Conservation (phyloP, 2,888 invertebrate genomes). For the Tipula confusa region DNA sequence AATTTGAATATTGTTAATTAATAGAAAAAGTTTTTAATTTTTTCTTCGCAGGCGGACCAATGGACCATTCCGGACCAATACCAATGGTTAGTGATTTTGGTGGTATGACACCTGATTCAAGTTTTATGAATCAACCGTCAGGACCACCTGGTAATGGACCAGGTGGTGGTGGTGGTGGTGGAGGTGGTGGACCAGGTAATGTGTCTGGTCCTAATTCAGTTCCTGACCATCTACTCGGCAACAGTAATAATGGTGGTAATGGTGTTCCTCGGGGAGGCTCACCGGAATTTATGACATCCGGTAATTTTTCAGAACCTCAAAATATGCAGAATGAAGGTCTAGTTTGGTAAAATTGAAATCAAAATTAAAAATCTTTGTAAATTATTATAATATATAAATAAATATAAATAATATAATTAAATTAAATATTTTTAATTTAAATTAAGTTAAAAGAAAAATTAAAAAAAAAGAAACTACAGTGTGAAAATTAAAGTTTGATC, state of each 20-base stretch:
- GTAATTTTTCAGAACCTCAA: slow-evolving; percentile 63
- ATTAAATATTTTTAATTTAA: slow-evolving; percentile 25
- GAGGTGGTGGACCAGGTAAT: slow-evolving; percentile 46
- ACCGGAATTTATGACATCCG: slow-evolving; percentile 65
- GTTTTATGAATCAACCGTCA: slow-evolving; percentile 52
- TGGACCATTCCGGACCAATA: slow-evolving; percentile 64
- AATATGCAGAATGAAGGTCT: slow-evolving; percentile 69
- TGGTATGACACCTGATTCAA: slow-evolving; percentile 63
- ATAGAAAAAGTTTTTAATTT: slow-evolving; percentile 32
- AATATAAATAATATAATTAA: slow-evolving; percentile 15
- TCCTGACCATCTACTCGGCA: slow-evolving; percentile 59
- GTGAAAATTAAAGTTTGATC: neutral
- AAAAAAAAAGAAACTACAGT: neutral
- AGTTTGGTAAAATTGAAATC: slow-evolving; percentile 59
- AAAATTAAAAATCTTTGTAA: slow-evolving; percentile 27
- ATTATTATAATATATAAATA: neutral
- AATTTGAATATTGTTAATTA: slow-evolving; percentile 13
- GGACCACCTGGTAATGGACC: slow-evolving; percentile 49
- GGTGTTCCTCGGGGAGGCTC: slow-evolving; percentile 66
- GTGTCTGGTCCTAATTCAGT: slow-evolving; percentile 53
- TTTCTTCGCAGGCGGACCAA: slow-evolving; percentile 59
- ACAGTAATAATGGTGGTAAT: slow-evolving; percentile 38
- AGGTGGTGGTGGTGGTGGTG: slow-evolving; percentile 48
- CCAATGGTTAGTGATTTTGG: slow-evolving; percentile 76
- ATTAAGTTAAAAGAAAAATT: neutral